Evolutionary conservation across 2,113 vertebrate species (phyloP), one percentile per base, ranked within the genome.

Genomic region (Perognathus longimembris): DNA sequence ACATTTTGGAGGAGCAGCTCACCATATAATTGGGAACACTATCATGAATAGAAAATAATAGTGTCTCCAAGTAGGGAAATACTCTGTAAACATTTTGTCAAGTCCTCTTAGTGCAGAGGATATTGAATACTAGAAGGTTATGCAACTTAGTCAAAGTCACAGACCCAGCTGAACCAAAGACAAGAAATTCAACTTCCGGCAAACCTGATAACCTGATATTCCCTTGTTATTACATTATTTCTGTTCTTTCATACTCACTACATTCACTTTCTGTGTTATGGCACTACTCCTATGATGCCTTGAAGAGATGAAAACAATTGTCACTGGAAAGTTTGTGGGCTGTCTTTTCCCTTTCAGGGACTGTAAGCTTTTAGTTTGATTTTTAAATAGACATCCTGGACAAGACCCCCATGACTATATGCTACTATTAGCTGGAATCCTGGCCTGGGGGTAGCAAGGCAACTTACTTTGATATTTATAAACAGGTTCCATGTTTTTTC

Each of bases 21-120:
- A 84, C 84, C 77, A 88, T 82, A 74, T 91, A 96, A 96, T 95
- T 96, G 91, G 81, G 75, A 94, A 81, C 61, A 92, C 87, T 95
- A 92, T 94, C 89, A 17, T 59, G 89, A 92, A 91, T 78, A 91
- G 89, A 92, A 96, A 92, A 91, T 94, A 92, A 96, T 91, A 85
- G 79, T 76, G 45, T 95, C 38, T 84, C 64, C 38, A 63, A 80
- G 86, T 86, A 77, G 36, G 70, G 54, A 30, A 92, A 64, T 74
- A 36, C 45, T 92, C 86, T 89, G 85, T 84, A 95, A 81, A 67
- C 26, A 76, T 77, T 93, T 89, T 87, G 84, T 71, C 36, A 57
- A 73, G 40, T 74, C 70, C 21, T 91, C 4, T 70, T 93, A 85
- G 50, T 89, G 73, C 87, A 81, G 76, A 89, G 30, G 57, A 67